These are phyloP conservation scores for Trachemys scripta DNA, from an alignment of 2,113 vertebrate species.

Conservation along the genomic window DNA sequence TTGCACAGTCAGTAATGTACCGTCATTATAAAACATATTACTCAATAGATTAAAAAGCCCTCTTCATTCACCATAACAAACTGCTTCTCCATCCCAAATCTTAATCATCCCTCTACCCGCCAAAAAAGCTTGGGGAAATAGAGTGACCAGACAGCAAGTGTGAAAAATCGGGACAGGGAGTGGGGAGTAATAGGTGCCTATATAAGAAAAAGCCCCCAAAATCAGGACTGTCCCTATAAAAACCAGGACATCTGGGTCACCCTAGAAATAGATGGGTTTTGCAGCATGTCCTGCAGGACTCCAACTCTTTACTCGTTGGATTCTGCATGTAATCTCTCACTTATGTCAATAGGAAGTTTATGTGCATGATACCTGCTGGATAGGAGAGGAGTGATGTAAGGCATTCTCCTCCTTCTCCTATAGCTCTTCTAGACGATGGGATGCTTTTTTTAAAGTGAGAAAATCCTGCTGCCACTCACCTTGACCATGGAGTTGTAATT, in stretches of 20 bases:
- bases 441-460: background rate
- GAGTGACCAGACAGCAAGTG: too few species aligned
- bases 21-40: background rate
- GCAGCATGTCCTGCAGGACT: background rate
- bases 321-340: background rate
- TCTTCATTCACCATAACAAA: background rate
- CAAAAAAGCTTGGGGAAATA: background rate
- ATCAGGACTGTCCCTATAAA: too few species aligned
- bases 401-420: background rate
- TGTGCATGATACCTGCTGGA: background rate
- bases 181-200: too few species aligned
- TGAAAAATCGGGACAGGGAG: too few species aligned
- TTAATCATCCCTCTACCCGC: background rate
- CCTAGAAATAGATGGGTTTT: slow-evolving; percentile 32
- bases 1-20: background rate
- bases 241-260: too few species aligned
- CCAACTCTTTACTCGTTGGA: background rate
- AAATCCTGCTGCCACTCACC: background rate
- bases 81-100: slow-evolving; percentile 12
- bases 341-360: background rate
- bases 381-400: background rate
- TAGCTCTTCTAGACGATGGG: background rate
- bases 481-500: background rate
- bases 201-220: too few species aligned
- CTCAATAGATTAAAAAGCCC: slow-evolving; percentile 3